A percentile compares a stretch with the other conserved stretches of the same genome.
phyloP scores from a whole-genome alignment of 2,888 invertebrate genomes.

The Gymnocheta viridis region DNA sequence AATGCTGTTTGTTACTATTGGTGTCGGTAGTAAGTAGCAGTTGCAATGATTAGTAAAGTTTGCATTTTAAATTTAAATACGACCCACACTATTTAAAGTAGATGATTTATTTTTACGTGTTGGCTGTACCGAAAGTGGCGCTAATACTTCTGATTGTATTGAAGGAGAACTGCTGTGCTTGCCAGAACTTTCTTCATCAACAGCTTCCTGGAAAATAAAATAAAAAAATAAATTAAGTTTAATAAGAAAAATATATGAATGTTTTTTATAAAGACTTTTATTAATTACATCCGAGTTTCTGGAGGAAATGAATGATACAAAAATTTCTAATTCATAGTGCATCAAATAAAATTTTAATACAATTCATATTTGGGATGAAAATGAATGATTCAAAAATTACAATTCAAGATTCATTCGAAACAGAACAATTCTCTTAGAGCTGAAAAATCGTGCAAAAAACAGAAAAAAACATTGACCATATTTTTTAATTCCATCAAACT shows the following conservation, averaged over 20 bases:
- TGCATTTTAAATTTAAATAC: conserved; percentile 73
- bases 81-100: conserved; percentile 86
- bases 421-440: too few relatives aligned
- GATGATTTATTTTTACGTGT: conserved; percentile 89
- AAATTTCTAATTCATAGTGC: too few relatives aligned
- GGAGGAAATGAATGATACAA: too few relatives aligned
- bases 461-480: too few relatives aligned
- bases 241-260: background rate
- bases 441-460: too few relatives aligned
- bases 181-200: conserved; percentile 84
- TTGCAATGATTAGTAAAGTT: background rate
- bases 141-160: conserved; percentile 84
- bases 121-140: conserved; percentile 92
- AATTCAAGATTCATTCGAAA: too few relatives aligned
- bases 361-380: too few relatives aligned
- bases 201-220: conserved; percentile 84
- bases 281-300: too few relatives aligned
- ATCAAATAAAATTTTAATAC: too few relatives aligned
- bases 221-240: background rate
- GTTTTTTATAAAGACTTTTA: background rate
- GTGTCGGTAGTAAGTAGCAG: conserved; percentile 11
- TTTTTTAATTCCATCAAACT: too few relatives aligned
- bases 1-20: conserved; percentile 19
- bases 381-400: too few relatives aligned
- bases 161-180: conserved; percentile 81